Evolutionary conservation across 2,888 invertebrate species (phyloP).

Genomic region (Andrena praecox): DNA sequence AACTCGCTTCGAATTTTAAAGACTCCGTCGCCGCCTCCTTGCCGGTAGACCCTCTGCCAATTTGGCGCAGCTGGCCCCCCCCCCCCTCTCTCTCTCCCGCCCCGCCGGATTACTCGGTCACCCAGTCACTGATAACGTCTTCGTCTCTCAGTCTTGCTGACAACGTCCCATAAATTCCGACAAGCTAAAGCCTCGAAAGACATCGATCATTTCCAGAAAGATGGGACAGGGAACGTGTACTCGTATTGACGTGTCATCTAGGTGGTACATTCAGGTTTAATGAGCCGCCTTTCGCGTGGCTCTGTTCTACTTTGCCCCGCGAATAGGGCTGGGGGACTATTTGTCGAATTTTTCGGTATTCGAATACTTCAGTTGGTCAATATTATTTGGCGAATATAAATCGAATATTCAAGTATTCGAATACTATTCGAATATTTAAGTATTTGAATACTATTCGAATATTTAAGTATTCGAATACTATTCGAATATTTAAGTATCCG

Average conservation of each 20-base stretch:
- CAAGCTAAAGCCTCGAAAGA: background rate
- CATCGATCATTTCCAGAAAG: slow-evolving; percentile 1
- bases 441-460: no score
- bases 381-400: no score
- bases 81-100: no score
- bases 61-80: slow-evolving; percentile 54
- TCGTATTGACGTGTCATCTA: background rate
- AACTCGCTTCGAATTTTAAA: slow-evolving; percentile 74
- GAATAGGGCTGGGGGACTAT: no score
- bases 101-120: slow-evolving; percentile 52
- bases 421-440: no score
- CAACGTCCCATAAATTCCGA: slow-evolving; percentile 43
- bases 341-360: no score
- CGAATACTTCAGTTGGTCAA: no score
- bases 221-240: background rate
- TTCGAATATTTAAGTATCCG: no score
- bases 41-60: slow-evolving; percentile 47
- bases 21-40: slow-evolving; percentile 28
- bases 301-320: background rate
- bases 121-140: slow-evolving; percentile 50
- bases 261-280: background rate
- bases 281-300: background rate
- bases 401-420: no score
- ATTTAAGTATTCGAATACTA: no score
- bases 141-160: slow-evolving; percentile 34